Evolutionary conservation across 2,797 vertebrate species (phyloP).

Genomic region (Onychomys torridus): DNA sequence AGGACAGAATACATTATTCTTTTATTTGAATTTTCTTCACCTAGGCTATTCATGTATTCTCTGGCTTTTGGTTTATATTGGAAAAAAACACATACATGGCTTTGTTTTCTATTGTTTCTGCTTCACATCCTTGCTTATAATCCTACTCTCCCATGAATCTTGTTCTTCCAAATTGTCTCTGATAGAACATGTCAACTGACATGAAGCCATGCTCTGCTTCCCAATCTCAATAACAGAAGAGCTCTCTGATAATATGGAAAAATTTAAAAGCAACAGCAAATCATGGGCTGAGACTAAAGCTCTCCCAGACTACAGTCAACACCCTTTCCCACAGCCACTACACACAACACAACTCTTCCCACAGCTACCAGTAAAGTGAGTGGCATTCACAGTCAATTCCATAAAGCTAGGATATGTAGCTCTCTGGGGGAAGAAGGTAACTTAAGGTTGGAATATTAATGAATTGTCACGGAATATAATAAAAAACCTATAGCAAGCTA

Average conservation of each 20-base stretch:
- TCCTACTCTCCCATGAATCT: not conserved
- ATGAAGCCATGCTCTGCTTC: not conserved
- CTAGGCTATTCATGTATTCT: not conserved
- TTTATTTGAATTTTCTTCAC: not conserved
- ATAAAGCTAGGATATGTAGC: not conserved
- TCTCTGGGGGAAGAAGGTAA: not conserved
- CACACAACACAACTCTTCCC: not conserved
- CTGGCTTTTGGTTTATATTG: not conserved
- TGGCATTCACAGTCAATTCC: not conserved
- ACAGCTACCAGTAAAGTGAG: not conserved
- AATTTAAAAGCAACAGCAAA: not conserved
- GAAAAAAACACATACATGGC: not conserved
- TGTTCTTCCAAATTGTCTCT: not conserved
- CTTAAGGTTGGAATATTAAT: not conserved
- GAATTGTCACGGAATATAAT: not conserved
- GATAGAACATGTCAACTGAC: not conserved
- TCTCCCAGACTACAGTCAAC: not conserved
- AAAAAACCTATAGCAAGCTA: not conserved
- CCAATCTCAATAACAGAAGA: not conserved
- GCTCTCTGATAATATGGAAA: not conserved
- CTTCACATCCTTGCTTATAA: not conserved
- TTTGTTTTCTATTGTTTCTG: not conserved
- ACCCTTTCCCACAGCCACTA: not conserved
- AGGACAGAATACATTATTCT: not conserved
- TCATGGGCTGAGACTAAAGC: not conserved